Conservation (phyloP, 2,113 vertebrate species). For the Pheucticus melanocephalus region DNA sequence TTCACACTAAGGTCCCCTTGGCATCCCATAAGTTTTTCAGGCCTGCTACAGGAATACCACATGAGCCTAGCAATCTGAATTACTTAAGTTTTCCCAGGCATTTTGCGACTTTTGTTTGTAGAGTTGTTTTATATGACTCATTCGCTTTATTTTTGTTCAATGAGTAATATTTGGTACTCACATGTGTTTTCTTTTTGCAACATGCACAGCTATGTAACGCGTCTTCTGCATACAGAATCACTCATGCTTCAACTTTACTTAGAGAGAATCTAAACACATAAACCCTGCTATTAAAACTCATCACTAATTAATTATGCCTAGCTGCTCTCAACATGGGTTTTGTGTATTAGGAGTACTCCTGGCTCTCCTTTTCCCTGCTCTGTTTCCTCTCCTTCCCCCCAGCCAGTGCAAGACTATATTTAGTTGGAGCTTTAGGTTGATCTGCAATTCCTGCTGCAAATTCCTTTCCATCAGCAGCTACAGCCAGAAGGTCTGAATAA, state of each 20-base stretch:
- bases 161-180: constrained; percentile 33
- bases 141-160: constrained; percentile 4
- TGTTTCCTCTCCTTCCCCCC: neutral
- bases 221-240: neutral
- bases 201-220: fast-evolving
- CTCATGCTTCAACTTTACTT: neutral
- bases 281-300: neutral
- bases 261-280: neutral
- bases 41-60: neutral
- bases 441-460: constrained; percentile 33
- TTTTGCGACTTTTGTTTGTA: constrained; percentile 31
- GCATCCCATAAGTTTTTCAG: neutral
- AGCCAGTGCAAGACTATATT: constrained; percentile 7
- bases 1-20: neutral
- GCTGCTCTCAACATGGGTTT: neutral
- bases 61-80: neutral
- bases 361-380: neutral
- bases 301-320: neutral
- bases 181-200: neutral
- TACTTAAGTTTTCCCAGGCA: constrained; percentile 17
- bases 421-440: constrained; percentile 16
- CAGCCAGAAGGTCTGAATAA: constrained; percentile 60
- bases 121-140: constrained; percentile 40
- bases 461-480: constrained; percentile 59
- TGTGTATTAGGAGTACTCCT: neutral